phyloP scores from a whole-genome alignment of 2,888 invertebrate genomes.

The Tortrix viridana region DNA sequence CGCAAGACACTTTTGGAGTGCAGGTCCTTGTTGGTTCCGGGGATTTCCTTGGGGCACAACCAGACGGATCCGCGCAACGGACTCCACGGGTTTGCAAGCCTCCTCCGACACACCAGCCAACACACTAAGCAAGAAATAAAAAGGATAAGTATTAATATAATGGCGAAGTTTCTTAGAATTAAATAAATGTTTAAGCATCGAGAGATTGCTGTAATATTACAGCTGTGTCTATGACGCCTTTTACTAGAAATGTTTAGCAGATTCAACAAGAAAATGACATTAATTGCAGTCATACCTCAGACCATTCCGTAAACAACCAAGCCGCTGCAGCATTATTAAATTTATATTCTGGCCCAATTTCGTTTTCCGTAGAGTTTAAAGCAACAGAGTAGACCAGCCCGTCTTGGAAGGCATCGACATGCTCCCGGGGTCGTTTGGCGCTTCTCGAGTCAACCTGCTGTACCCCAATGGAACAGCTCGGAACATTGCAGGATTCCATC shows the following conservation, averaged over 20 bases:
- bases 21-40: constrained; percentile 87
- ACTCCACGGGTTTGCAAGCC: constrained; percentile 89
- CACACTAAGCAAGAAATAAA: constrained; percentile 81
- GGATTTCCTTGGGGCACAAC: constrained; percentile 82
- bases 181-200: too few species aligned
- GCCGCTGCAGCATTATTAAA: constrained; percentile 65
- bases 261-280: too few species aligned
- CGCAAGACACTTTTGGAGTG: constrained; percentile 85
- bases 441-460: constrained; percentile 57
- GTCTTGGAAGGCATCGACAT: constrained; percentile 67
- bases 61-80: constrained; percentile 87
- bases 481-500: constrained; percentile 65
- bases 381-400: constrained; percentile 72
- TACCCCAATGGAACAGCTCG: constrained; percentile 60
- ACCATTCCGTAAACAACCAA: constrained; percentile 85
- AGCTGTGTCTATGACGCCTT: too few species aligned
- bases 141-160: neutral
- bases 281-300: constrained; percentile 68
- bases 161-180: too few species aligned
- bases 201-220: too few species aligned
- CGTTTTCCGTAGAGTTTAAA: constrained; percentile 64
- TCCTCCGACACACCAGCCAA: constrained; percentile 88
- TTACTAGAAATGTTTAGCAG: too few species aligned
- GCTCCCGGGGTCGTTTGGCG: constrained; percentile 53
- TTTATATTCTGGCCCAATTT: constrained; percentile 73